phyloP scores from a whole-genome alignment of 2,797 vertebrate species.

The Pempheris klunzingeri region DNA sequence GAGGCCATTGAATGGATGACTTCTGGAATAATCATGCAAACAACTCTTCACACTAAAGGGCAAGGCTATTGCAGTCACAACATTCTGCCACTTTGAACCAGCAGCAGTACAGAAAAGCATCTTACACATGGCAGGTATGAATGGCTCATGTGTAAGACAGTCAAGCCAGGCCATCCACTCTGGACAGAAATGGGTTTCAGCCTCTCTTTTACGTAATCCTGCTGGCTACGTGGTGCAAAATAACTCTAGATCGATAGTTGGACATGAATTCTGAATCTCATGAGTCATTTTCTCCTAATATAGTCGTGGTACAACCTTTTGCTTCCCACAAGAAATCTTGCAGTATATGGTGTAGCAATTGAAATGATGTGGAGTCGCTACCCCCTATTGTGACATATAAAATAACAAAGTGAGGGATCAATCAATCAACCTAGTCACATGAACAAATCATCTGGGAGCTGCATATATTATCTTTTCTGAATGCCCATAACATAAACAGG shows the following conservation, averaged over 20 bases:
- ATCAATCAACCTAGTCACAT: background rate
- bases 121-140: slow-evolving; percentile 36
- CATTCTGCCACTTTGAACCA: slow-evolving; percentile 41
- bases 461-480: background rate
- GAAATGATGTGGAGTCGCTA: too few relatives aligned
- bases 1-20: slow-evolving; percentile 34
- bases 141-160: slow-evolving; percentile 45
- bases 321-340: background rate
- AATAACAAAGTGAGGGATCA: background rate
- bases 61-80: slow-evolving; percentile 51
- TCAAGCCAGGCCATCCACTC: slow-evolving; percentile 25
- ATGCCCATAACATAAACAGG: background rate
- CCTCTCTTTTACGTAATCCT: slow-evolving; percentile 18
- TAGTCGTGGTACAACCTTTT: background rate
- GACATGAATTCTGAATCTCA: background rate
- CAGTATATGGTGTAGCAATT: background rate
- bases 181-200: slow-evolving; percentile 32
- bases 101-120: slow-evolving; percentile 35
- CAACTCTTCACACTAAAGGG: slow-evolving; percentile 55
- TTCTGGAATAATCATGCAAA: slow-evolving; percentile 56
- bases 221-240: slow-evolving; percentile 39
- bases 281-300: background rate
- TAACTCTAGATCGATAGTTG: background rate
- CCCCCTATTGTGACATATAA: background rate
- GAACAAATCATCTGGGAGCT: background rate